Evolutionary conservation across 2,113 vertebrate species (phyloP), one percentile per base, ranked within the genome.

Genomic region (Hassar affinis): DNA sequence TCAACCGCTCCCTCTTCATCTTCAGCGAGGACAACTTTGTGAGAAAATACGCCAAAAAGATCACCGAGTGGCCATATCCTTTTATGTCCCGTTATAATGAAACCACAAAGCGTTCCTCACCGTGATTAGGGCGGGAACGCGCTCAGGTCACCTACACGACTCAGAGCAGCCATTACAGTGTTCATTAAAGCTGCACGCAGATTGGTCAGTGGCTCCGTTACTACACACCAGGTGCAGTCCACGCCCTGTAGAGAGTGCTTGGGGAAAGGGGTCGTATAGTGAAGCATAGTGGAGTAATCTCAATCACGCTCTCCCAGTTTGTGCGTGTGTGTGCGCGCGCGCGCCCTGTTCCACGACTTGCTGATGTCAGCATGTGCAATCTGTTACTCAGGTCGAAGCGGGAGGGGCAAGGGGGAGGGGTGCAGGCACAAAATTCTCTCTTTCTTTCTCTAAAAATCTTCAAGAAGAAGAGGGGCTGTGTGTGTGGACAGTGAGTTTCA

Each of bases 51-150:
- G 97, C 97, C 95, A 99, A 98, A 96, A 98, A 97, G 95, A 99
- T 98, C 96, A 99, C 97, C 94, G 97, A 98, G 96, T 98, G 97
- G 97, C 97, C 97, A 98, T 98, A 99, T 99, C 97, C 97, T 98
- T 95, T 93, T 62, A 82, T 12, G 25, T 30, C 72, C 51, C 10
- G 12, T 72, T 27, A 25, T 25, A 27, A 35, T 20, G 10, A 25
- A 25, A 45, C 45, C 20, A 25, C 66, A 14, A 42, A 68, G 64
- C 64, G 35, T 11, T 12, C 66, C 69, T 49, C 45, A 27, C 69
- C 17, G 45, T 49, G 25, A 77, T 78, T 25, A 57, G 66, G 84
- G 86, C 86, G 54, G 62, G 72, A 49, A 76, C 69, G 17, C 59
- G 80, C 51, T 47, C 35, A 57, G 76, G 80, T 72, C 81, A 75